Evolutionary conservation across 2,797 vertebrate genomes (phyloP), one percentile per base, ranked within the genome.

Genomic region (Tenualosa ilisha): DNA sequence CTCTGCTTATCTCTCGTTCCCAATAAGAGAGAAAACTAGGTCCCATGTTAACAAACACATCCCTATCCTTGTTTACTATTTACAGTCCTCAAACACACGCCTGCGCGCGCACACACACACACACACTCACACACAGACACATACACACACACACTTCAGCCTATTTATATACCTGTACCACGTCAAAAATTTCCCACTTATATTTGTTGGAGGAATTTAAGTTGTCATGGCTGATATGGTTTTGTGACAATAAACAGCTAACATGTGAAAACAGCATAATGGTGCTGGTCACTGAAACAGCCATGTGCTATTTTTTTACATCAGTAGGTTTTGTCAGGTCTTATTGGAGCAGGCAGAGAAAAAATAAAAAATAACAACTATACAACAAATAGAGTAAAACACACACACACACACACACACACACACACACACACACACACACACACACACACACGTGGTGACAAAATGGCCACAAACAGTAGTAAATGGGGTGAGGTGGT

Each of bases 1-100:
- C 72, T 85, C 54, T 81, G 85, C 87, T 89, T 89, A 89, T 89
- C 87, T 91, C 84, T 51, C 54, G 83, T 86, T 63, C 82, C 85
- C 86, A 86, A 83, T 68, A 82, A 86, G 86, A 81, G 46, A 40
- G 24, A 31, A 75, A 75, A 75, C 68, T 75, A 31, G 68, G 68
- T 75, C 37, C 68, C 31, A 15, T 75, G 68, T 40, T 75, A 75
- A 75, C 17, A 75, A 3, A 75, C 15, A 75, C 37, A 40, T 31
- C 15, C 31, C 31, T 8, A 31, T 65, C 24, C 61, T 26, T 13
- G 61, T 63, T 63, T 63, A 63, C 59, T 63, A 24, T 63, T 63
- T 63, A 24, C 59, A 63, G 6, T n/a, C 22, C 24, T 22, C 7
- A 46, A 4, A 46, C 46, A 46, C 46, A 46, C 46, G 7, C 46